Base-by-base conservation (phyloP, 2,888 invertebrate genomes). In the Brenthis ino region DNA sequence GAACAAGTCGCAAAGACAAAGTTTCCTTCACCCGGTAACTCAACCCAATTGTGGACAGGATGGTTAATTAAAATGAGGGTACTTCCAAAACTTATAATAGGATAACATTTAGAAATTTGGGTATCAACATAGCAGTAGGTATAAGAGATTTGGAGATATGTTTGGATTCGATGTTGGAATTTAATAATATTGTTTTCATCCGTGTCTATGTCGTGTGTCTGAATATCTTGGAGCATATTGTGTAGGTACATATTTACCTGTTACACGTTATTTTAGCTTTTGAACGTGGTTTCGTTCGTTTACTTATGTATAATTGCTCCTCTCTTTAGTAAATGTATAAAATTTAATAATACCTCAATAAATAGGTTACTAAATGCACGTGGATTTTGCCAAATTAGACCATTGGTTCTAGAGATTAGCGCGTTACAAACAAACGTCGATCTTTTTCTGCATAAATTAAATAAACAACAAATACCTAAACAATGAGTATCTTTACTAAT, bases 31-130 rank as follows among this genome's bases (percentile, higher is more conserved):
- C 56, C 53, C 56, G 20, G 57, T 61, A 66, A 57, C 55, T 66
- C 33, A 47, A 65, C 51, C 47, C 37, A 64, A 48, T 61, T 68
- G 65, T 57, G 63, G 70, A 67, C 70, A 65, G 65, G 57, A 57
- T 56, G 61, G 64, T 70, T 70, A 68, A 68, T 70, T 70, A 70
- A 70, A 67, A 61, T 63, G 64, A 63, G 63, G 57, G 58, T 58
- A 65, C 51, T 71, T 68, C 28, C 11, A 56, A 33, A 64, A 71
- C 71, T 68, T 55, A 48, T 68, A 68, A 68, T 64, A 64, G 65
- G 71, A 65, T 55, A 71, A 68, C 65, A 13, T 55, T 63, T 61
- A 16, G 55, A 53, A 55, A 55, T 56, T 56, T 56, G 24, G 55
- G 14, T 55, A 48, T 47, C 43, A 13, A 28, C n/a, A n/a, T 54